Percentiles rank a stretch among this genome's conserved stretches.
Conservation (phyloP, 2,888 invertebrate species). For the Leptogaster cylindrica region DNA sequence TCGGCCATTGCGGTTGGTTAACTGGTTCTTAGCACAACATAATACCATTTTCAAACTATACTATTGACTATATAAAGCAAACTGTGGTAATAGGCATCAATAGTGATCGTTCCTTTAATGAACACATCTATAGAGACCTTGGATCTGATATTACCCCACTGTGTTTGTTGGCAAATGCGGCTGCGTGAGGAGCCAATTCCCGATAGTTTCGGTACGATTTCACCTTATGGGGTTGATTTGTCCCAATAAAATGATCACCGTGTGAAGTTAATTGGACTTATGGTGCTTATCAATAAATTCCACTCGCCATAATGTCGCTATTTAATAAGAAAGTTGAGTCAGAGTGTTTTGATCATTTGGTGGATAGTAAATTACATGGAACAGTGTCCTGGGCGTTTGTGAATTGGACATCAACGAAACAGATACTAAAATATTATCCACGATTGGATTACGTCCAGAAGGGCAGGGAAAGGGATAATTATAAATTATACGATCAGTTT, state of each 20-base stretch:
- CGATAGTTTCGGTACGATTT: constrained; percentile 31
- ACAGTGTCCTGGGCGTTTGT: too few relatives aligned
- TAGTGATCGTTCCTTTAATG: constrained; percentile 48
- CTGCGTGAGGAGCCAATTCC: constrained; percentile 29
- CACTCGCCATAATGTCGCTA: background rate
- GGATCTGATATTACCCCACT: constrained; percentile 14
- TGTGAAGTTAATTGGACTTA: constrained; percentile 60
- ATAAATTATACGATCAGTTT: too few relatives aligned
- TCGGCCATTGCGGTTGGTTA: constrained; percentile 37
- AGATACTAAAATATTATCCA: too few relatives aligned
- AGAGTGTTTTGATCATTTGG: too few relatives aligned
- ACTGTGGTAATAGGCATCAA: constrained; percentile 50
- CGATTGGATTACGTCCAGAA: too few relatives aligned
- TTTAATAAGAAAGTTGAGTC: constrained; percentile 18
- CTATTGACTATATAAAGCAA: constrained; percentile 44
- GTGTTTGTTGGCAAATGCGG: background rate
- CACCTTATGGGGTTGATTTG: constrained; percentile 42
- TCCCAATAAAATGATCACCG: constrained; percentile 51
- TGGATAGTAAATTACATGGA: too few relatives aligned
- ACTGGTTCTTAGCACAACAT: constrained; percentile 38
- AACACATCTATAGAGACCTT: constrained; percentile 49
- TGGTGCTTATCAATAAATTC: constrained; percentile 51
- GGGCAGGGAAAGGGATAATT: too few relatives aligned
- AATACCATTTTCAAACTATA: constrained; percentile 28
- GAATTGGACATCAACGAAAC: too few relatives aligned